phyloP scores from a whole-genome alignment of 2,113 vertebrate genomes.

The Seriola quinqueradiata region DNA sequence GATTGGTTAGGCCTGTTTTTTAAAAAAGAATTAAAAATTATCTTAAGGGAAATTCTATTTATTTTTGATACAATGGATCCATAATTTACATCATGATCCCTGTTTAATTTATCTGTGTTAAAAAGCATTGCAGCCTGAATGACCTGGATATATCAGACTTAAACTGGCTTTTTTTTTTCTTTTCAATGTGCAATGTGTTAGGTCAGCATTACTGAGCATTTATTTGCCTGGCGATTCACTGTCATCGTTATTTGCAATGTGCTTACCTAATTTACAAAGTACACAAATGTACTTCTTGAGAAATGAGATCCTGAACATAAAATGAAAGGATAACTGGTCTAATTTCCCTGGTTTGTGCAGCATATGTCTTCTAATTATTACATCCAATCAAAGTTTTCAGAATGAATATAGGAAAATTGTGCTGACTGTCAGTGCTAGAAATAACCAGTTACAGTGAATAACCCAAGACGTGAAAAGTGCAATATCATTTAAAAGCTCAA shows the following conservation, averaged over 20 bases:
- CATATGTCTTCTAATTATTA: conserved; percentile 5
- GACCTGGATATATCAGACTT: background rate
- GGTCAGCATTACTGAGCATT: background rate
- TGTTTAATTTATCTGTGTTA: background rate
- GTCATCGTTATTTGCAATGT: background rate
- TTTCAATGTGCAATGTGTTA: background rate
- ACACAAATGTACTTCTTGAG: background rate
- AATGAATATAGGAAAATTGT: background rate
- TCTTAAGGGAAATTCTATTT: conserved; percentile 12
- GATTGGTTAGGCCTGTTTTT: conserved; percentile 26
- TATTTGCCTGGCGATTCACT: background rate
- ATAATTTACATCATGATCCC: background rate
- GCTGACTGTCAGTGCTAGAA: background rate
- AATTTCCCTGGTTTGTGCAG: background rate
- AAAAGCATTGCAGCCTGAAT: background rate
- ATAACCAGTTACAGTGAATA: background rate
- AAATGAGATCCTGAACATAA: background rate
- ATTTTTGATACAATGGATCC: conserved; percentile 9
- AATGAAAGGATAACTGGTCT: background rate
- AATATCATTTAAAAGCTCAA: background rate
- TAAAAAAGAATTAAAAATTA: too few relatives aligned
- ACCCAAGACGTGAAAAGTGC: background rate
- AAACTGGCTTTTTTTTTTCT: too few relatives aligned
- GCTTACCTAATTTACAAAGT: background rate
- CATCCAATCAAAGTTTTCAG: background rate